phyloP scores from a whole-genome alignment of 1,140 invertebrate species.

The Diachasma alloeum region DNA sequence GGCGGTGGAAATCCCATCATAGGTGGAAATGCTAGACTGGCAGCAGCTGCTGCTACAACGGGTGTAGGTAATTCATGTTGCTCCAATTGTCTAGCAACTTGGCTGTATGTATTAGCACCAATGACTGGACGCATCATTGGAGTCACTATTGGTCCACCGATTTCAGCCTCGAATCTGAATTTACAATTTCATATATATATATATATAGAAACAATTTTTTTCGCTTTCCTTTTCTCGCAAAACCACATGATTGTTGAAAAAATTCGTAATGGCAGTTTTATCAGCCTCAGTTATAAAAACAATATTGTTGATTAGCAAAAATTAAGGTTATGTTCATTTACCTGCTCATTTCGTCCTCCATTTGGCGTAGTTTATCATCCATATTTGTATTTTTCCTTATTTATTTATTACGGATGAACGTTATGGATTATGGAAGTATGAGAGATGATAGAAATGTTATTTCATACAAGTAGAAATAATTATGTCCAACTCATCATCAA shows the following conservation, averaged over 20 bases:
- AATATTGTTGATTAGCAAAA: background rate
- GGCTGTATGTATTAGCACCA: constrained; percentile 72
- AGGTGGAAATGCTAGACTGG: constrained; percentile 50
- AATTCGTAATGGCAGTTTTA: too few species aligned
- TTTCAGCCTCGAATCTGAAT: constrained; percentile 85
- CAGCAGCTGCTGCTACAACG: constrained; percentile 52
- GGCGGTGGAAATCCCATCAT: constrained; percentile 61
- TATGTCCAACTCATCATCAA: too few species aligned
- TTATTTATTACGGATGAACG: too few species aligned
- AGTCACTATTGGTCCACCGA: constrained; percentile 70
- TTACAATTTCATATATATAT: constrained; percentile 11
- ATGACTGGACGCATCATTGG: constrained; percentile 71
- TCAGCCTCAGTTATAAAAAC: too few species aligned
- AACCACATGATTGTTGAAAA: too few species aligned
- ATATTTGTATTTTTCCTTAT: constrained; percentile 34
- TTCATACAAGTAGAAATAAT: too few species aligned
- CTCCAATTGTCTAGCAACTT: constrained; percentile 73
- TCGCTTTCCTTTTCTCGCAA: too few species aligned
- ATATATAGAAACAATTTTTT: background rate
- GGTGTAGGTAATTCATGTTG: constrained; percentile 63
- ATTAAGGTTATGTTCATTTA: constrained; percentile 54
- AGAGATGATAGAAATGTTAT: too few species aligned
- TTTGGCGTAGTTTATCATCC: constrained; percentile 70
- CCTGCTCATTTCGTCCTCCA: constrained; percentile 88
- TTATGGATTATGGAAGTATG: too few species aligned